A percentile compares a stretch with the other conserved stretches of the same genome.
Evolutionary conservation across 1,140 invertebrate species (phyloP).

Genomic region (Littorina saxatilis): DNA sequence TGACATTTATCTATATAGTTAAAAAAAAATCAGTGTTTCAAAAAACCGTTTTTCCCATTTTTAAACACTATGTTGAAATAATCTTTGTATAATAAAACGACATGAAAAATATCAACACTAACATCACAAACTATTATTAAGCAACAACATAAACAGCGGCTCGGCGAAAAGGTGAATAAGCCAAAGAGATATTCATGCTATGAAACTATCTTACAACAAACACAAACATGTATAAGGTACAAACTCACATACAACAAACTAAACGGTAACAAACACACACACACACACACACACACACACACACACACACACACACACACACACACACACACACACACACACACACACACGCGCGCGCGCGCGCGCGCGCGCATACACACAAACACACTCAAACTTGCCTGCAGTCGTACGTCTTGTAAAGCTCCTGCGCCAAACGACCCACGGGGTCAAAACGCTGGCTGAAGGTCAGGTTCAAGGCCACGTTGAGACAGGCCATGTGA

Average conservation of each 20-base stretch:
- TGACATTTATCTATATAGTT: no score
- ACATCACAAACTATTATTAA: no score
- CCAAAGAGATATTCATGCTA: no score
- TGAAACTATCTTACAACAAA: no score
- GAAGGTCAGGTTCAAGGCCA: conserved; percentile 61
- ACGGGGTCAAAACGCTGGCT: conserved; percentile 55
- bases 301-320: background rate
- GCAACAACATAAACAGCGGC: no score
- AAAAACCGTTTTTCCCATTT: no score
- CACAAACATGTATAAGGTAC: background rate
- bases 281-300: background rate
- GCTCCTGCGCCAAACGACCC: conserved; percentile 57
- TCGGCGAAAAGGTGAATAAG: no score
- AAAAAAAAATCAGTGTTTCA: no score
- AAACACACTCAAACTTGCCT: conserved; percentile 39
- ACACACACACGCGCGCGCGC: background rate
- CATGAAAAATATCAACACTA: no score
- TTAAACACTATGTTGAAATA: no score
- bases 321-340: no score
- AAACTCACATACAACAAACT: background rate
- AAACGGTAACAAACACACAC: background rate
- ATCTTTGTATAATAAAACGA: no score
- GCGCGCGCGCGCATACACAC: background rate
- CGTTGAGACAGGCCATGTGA: conserved; percentile 58
- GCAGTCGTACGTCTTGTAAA: conserved; percentile 54